Base-by-base conservation (phyloP, 2,113 vertebrate genomes). In the Brienomyrus brachyistius region DNA sequence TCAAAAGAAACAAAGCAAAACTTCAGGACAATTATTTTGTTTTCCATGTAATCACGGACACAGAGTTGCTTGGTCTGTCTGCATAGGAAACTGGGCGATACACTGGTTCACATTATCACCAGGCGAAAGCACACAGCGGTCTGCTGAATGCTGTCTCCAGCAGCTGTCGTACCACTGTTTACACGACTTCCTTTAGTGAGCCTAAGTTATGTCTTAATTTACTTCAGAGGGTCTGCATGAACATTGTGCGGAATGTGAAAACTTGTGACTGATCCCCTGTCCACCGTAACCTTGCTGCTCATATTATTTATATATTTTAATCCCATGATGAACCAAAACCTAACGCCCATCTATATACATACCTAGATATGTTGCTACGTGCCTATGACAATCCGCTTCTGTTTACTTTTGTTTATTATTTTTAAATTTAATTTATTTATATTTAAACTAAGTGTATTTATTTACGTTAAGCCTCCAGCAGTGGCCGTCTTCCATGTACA, bases 1-100 rank as follows among this genome's bases (percentile, higher is more conserved):
- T 8, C 86, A 90, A 62, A 17, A 47, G 88, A 85, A 2, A 87
- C 89, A 85, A 35, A 90, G 45, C 15, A 90, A 86, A 86, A 40
- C 13, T 85, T 23, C 19, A 2, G 19, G 15, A 54, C 31, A 54
- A 35, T 54, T 40, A 87, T 40, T 27, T 59, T 43, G 48, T 54
- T 56, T 35, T 54, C 86, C 51, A 43, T 59, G 51, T 87, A 54
- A 87, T 87, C 51, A 86, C 5, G 19, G 82, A 85, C 82, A 13
- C 48, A 45, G 17, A 27, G 87, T 45, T 1, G 45, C 54, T 19
- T 47, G 87, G 56, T 27, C n/a, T 7, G 86, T 54, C 19, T 31
- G 50, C n/a, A 50, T 62, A 59, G 7, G 54, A 62, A 13, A 19
- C 31, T 88, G 51, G 13, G 9, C 10, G 10, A 85, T 35, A 35